phyloP scores from a whole-genome alignment of 1,140 invertebrate genomes.

The Panonychus citri region DNA sequence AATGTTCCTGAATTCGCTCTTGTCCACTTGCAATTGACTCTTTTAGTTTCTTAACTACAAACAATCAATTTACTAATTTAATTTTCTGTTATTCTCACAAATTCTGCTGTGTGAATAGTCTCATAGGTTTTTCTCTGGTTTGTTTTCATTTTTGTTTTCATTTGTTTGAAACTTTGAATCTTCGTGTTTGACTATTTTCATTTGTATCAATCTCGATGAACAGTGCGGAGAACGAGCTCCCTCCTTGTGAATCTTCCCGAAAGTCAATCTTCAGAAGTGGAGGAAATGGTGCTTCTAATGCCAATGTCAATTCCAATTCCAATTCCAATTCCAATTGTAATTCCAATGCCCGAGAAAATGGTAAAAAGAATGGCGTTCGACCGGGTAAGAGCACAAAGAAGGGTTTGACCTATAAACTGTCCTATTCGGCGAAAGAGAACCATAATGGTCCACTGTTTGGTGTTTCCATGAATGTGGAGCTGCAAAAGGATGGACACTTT shows the following conservation, averaged over 20 bases:
- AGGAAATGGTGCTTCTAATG: not conserved
- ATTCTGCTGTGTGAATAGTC: no score
- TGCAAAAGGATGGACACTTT: slow-evolving; percentile 47
- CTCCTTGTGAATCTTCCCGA: not conserved
- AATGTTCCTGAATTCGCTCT: no score
- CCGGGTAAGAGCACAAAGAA: not conserved
- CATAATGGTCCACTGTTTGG: slow-evolving; percentile 82
- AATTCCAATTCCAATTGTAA: not conserved
- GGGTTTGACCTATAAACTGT: slow-evolving; percentile 7
- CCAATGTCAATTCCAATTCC: not conserved
- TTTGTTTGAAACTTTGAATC: no score
- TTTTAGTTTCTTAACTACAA: no score
- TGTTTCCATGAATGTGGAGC: slow-evolving; percentile 68
- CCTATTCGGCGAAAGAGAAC: slow-evolving; percentile 39
- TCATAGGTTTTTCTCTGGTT: no score
- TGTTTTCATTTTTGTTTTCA: no score
- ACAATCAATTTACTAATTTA: no score
- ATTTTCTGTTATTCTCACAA: no score
- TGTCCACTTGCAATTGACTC: no score
- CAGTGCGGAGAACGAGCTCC: not conserved
- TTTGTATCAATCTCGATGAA: no score
- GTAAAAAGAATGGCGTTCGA: not conserved
- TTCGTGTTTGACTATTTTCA: no score
- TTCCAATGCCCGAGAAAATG: no score
- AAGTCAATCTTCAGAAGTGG: not conserved